Evolutionary conservation across 1,140 invertebrate genomes (phyloP), one percentile per base, ranked within the genome.

Genomic region (Ostrea denselamellosa): DNA sequence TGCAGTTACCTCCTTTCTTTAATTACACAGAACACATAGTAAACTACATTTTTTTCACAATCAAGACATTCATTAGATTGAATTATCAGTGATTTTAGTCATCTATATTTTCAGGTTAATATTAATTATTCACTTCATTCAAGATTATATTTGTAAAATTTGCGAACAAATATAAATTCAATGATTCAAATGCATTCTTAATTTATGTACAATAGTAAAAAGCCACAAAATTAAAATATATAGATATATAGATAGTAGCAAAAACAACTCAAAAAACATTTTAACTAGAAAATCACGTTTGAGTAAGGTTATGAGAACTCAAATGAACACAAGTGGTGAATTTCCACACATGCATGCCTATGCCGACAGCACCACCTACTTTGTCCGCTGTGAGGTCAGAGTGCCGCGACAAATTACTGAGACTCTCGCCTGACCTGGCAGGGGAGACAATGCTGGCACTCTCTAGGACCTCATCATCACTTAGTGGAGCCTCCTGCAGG

Each of bases 391-490:
- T 89, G 88, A 87, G 87, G 84, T 91, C 91, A 51, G 91, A 91
- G 65, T 90, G 89, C 68, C 90, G 91, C 12, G 92, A 92, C 62
- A 89, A 86, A 54, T 85, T 88, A 65, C 89, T 92, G 83, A 93
- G 90, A 91, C 93, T 93, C 85, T 92, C 93, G 68, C 90, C 91
- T 90, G 93, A 94, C 89, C 93, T 91, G 83, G 92, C 88, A 10
- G 93, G 92, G 9, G 93, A 93, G 0, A 93, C 91, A 58, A 93
- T 89, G 84, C 91, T 93, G 85, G 91, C 91, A 81, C 91, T 93
- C 86, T 93, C 93, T 51, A 93, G 84, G 8, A 82, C 91, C 81
- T 93, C 94, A 22, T 93, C 93, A 28, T 94, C 93, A 12, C 90
- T 91, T 2, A 90, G 82, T 8, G 91, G 90, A 0, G 90, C 91